These are phyloP conservation scores for Zaprionus camerounensis DNA, from an alignment of 1,140 invertebrate species.

Conservation along the genomic window DNA sequence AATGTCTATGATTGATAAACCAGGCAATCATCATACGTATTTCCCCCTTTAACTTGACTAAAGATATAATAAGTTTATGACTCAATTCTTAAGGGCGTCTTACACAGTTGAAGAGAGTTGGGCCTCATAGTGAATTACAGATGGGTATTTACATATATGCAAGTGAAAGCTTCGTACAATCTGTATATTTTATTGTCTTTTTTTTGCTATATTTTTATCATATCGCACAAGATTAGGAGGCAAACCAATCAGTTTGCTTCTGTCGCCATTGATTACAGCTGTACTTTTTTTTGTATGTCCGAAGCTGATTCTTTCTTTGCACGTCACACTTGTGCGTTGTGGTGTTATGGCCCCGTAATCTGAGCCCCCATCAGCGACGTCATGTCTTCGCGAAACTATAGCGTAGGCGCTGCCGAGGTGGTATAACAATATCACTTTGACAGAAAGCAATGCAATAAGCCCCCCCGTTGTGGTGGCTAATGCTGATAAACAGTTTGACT, in stretches of 20 bases:
- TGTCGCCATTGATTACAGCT: slow-evolving; percentile 25
- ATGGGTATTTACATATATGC: too few relatives aligned
- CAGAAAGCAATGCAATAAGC: neutral
- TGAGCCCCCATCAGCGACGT: slow-evolving; percentile 7
- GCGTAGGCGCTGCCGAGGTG: slow-evolving; percentile 40
- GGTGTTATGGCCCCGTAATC: slow-evolving; percentile 1
- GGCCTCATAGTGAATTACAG: too few relatives aligned
- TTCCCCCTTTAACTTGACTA: too few relatives aligned
- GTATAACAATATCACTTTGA: slow-evolving; percentile 49
- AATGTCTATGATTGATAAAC: too few relatives aligned
- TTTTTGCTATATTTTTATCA: slow-evolving; percentile 25
- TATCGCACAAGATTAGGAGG: slow-evolving; percentile 28
- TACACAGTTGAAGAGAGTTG: too few relatives aligned
- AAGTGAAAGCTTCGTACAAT: neutral
- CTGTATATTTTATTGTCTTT: neutral
- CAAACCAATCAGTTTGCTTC: slow-evolving; percentile 53
- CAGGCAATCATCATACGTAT: too few relatives aligned
- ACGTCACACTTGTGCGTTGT: slow-evolving; percentile 37
- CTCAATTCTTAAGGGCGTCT: too few relatives aligned
- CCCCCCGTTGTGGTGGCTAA: slow-evolving; percentile 1
- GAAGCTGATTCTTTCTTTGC: slow-evolving; percentile 19
- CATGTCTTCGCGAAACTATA: slow-evolving; percentile 42
- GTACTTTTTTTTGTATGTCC: slow-evolving; percentile 17
- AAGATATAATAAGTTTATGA: too few relatives aligned
- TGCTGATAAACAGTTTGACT: slow-evolving; percentile 43